These are phyloP conservation scores for Penaeus vannamei DNA, from an alignment of 1,140 invertebrate species.

Conservation along the genomic window DNA sequence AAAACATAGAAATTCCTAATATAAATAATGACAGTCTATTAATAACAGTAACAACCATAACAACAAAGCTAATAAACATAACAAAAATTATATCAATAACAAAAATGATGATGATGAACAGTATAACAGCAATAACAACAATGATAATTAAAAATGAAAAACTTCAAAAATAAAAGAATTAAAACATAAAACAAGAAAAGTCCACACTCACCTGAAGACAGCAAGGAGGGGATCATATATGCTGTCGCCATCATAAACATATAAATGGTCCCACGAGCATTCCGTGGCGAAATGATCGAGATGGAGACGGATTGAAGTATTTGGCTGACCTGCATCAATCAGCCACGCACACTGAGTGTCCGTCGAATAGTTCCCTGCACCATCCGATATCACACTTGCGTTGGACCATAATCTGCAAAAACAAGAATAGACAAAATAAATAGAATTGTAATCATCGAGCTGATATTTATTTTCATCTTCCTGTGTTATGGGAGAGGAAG, in stretches of 20 bases:
- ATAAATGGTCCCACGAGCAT: constrained; percentile 98
- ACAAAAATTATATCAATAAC: too few relatives aligned
- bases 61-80: too few relatives aligned
- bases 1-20: too few relatives aligned
- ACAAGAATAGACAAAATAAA: neutral
- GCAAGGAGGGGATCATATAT: constrained; percentile 91
- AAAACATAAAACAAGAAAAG: too few relatives aligned
- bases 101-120: too few relatives aligned
- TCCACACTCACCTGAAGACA: constrained; percentile 83
- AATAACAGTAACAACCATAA: too few relatives aligned
- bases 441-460: neutral
- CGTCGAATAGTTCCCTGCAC: constrained; percentile 92
- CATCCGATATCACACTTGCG: constrained; percentile 89
- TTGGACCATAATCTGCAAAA: constrained; percentile 49
- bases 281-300: constrained; percentile 95
- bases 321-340: constrained; percentile 77
- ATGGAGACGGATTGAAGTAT: constrained; percentile 79
- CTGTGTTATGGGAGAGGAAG: too few relatives aligned
- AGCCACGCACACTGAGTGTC: constrained; percentile 97
- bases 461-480: too few relatives aligned
- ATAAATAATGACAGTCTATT: too few relatives aligned
- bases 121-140: neutral
- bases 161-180: too few relatives aligned
- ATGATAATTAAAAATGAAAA: neutral
- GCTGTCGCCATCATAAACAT: constrained; percentile 97